Conservation (phyloP, 2,888 invertebrate species). For the Capitulum mitella region DNA sequence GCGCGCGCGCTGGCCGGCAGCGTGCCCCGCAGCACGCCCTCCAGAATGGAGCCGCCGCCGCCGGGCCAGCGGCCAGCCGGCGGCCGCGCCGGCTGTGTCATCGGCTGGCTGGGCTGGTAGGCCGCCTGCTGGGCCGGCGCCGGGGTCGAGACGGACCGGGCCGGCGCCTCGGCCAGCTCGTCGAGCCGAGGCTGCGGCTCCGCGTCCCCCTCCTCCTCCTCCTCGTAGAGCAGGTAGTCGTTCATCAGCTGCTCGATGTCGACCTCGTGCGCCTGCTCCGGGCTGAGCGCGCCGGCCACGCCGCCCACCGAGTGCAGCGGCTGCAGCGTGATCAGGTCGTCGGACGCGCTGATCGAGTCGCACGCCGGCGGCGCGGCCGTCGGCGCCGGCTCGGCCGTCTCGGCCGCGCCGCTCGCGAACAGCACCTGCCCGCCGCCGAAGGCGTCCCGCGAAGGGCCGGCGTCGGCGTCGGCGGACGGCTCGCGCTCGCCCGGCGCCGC, state of each 20-base stretch:
- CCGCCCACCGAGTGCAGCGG: not conserved
- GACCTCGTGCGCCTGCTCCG: not conserved
- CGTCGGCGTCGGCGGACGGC: not conserved
- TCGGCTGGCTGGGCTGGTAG: not conserved
- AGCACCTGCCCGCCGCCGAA: not conserved
- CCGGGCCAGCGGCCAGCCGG: constrained; percentile 31
- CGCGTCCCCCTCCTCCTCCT: not conserved
- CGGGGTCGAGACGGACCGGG: not conserved
- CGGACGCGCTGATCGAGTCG: not conserved
- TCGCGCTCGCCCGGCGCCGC: not conserved
- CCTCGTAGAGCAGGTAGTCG: not conserved
- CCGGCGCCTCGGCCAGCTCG: not conserved
- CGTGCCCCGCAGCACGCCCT: constrained; percentile 35
- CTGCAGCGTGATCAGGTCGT: constrained; percentile 13
- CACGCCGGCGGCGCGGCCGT: not conserved
- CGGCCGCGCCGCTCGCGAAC: not conserved
- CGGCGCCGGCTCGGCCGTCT: not conserved
- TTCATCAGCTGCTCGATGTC: not conserved
- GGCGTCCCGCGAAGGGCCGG: too few relatives aligned
- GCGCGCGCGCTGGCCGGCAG: constrained; percentile 30
- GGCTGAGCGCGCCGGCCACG: not conserved
- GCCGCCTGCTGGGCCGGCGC: too few relatives aligned
- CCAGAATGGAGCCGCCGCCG: constrained; percentile 33
- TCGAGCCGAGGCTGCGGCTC: not conserved
- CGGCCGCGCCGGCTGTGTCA: constrained; percentile 31